phyloP scores from a whole-genome alignment of 1,140 invertebrate species.

The Cryptotermes secundus region DNA sequence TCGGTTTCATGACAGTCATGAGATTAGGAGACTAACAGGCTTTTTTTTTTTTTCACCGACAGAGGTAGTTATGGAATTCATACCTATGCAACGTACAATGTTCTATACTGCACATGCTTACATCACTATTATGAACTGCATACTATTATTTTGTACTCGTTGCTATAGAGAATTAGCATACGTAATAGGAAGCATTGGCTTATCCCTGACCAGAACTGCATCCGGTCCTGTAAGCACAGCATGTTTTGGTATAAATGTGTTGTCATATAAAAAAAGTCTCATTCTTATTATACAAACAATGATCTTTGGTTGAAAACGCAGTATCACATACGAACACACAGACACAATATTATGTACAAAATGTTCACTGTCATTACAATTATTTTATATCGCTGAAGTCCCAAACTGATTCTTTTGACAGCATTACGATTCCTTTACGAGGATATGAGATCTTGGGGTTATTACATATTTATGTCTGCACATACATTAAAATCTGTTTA shows the following conservation, averaged over 20 bases:
- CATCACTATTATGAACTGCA: slow-evolving; percentile 27
- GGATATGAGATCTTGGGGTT: slow-evolving; percentile 27
- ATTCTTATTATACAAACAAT: slow-evolving; percentile 36
- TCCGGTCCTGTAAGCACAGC: slow-evolving; percentile 30
- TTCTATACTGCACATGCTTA: slow-evolving; percentile 23
- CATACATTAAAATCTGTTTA: slow-evolving; percentile 25
- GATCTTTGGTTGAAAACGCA: slow-evolving; percentile 37
- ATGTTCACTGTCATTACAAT: slow-evolving; percentile 20
- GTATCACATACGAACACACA: slow-evolving; percentile 34
- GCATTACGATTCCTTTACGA: neutral
- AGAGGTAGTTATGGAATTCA: slow-evolving; percentile 33
- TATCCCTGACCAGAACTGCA: neutral
- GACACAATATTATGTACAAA: slow-evolving; percentile 32
- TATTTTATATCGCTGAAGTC: slow-evolving; percentile 9
- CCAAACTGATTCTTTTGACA: slow-evolving; percentile 3
- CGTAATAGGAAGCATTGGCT: slow-evolving; percentile 35
- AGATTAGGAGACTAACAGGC: slow-evolving; percentile 21
- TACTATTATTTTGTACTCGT: slow-evolving; percentile 36
- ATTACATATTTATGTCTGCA: slow-evolving; percentile 27
- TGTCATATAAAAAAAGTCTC: slow-evolving; percentile 34
- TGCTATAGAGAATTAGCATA: slow-evolving; percentile 35
- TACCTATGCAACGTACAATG: slow-evolving; percentile 7
- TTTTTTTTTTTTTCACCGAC: slow-evolving; percentile 26
- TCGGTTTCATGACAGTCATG: slow-evolving; percentile 23
- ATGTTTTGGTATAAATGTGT: slow-evolving; percentile 36